These are phyloP conservation scores for Tyto alba DNA, from an alignment of 2,113 vertebrate species.

Conservation along the genomic window DNA sequence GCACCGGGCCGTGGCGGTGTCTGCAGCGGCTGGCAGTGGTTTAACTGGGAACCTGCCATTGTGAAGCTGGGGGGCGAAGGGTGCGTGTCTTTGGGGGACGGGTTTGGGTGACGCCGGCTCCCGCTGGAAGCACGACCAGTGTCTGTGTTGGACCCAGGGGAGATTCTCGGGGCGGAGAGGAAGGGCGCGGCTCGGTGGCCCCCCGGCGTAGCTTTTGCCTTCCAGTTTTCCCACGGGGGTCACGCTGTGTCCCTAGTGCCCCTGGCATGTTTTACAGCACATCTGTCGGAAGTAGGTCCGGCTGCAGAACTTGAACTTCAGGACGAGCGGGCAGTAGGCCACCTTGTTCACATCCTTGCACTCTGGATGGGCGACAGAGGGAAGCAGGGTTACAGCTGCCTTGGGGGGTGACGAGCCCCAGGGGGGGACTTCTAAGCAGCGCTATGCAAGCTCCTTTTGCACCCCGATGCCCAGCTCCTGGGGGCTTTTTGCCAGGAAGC, in stretches of 20 bases:
- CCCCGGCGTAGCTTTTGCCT: not conserved
- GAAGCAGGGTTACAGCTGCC: not conserved
- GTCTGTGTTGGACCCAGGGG: not conserved
- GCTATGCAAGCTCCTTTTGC: too few species aligned
- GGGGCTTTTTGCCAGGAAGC: not conserved
- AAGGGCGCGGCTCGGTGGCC: not conserved
- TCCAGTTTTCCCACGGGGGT: conserved; percentile 44
- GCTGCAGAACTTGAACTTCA: conserved; percentile 99
- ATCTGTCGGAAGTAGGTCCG: conserved; percentile 98
- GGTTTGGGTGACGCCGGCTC: not conserved
- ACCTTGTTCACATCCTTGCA: conserved; percentile 99
- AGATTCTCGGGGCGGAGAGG: not conserved
- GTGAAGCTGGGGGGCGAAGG: not conserved
- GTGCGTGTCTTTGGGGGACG: not conserved
- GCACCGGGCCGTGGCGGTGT: not conserved
- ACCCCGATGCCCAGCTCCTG: not conserved
- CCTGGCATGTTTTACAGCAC: conserved; percentile 99
- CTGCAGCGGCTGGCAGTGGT: not conserved
- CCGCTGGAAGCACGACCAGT: not conserved
- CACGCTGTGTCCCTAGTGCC: conserved; percentile 75
- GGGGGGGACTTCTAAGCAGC: not conserved
- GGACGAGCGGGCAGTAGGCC: conserved; percentile 98
- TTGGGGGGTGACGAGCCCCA: accelerated
- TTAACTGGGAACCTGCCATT: not conserved
- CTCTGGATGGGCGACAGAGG: conserved; percentile 71